Evolutionary conservation across 1,140 invertebrate genomes (phyloP), one percentile per base, ranked within the genome.

Genomic region (Lucilia sericata): DNA sequence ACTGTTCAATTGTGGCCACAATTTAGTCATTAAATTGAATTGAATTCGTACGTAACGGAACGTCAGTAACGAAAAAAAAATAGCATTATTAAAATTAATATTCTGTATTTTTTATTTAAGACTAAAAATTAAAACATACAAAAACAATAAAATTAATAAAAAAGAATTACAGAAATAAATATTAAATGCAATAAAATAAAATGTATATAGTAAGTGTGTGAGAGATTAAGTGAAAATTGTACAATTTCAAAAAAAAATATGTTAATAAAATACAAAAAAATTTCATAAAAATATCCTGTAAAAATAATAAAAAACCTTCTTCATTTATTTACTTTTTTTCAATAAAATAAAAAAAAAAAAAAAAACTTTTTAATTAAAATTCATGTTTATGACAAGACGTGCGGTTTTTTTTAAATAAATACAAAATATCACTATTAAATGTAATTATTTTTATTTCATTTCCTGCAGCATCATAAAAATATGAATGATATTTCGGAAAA

Each of bases 401-500:
- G 65, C 19, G 17, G 13, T 60, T 60, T 60, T 36, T 36, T 13
- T 55, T 55, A 12, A 17, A 55, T 14, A 55, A 55, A 55, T 17
- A 55, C 13, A 5, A 55, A 42, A 12, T 2, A 12, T 55, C 4
- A n/a, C 0, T 55, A 55, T 5, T 12, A 55, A 55, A 42, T 42
- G 10, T 55, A 17, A 55, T 70, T 19, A 19, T 80, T 49, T 10
- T 80, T 80, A 21, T 7, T 80, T 49, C 10, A 21, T 84, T 21
- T 25, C 30, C 70, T 82, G 21, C 21, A 84, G 83, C 78, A 74
- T 51, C 76, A 76, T n/a, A 84, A 74, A 74, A 84, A 51, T 76
- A 84, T 84, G 84, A 84, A 82, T 82, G 84, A 84, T 75, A 81
- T 49, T 81, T 51, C 65, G 12, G 84, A 84, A 36, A 82, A 80